Conservation (phyloP, 2,888 invertebrate species). For the Argyra leucocephala region DNA sequence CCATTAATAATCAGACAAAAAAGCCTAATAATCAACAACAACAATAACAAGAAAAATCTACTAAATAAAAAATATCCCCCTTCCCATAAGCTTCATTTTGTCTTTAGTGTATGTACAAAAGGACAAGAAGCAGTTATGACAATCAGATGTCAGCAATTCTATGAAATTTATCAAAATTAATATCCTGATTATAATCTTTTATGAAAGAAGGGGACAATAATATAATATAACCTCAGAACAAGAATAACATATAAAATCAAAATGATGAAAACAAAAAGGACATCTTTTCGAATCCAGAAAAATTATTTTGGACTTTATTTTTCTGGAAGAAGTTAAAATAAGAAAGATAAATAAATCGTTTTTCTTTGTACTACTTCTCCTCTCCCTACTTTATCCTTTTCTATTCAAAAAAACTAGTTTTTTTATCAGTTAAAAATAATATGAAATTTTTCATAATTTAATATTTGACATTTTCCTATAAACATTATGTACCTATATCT, state of each 20-base stretch:
- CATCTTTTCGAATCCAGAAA: neutral
- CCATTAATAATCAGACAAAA: neutral
- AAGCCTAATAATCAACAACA: neutral
- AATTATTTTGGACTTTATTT: neutral
- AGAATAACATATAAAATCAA: neutral
- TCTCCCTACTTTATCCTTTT: no score
- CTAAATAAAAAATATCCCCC: neutral
- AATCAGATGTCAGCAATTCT: conserved; percentile 1
- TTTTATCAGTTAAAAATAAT: no score
- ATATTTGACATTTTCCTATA: neutral
- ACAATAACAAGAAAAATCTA: neutral
- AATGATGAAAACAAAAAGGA: neutral
- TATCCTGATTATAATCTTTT: conserved; percentile 2
- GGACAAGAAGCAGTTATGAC: neutral
- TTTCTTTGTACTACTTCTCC: no score
- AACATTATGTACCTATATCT: neutral
- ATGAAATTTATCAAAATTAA: conserved; percentile 6
- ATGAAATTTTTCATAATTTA: neutral
- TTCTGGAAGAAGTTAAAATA: neutral
- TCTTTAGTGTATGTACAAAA: no score
- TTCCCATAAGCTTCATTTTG: neutral
- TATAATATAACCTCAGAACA: no score
- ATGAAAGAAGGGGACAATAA: no score
- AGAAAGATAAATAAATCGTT: no score
- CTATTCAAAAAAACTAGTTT: no score